Conservation (phyloP, 2,888 invertebrate species). For the Dicyrtomina minuta region DNA sequence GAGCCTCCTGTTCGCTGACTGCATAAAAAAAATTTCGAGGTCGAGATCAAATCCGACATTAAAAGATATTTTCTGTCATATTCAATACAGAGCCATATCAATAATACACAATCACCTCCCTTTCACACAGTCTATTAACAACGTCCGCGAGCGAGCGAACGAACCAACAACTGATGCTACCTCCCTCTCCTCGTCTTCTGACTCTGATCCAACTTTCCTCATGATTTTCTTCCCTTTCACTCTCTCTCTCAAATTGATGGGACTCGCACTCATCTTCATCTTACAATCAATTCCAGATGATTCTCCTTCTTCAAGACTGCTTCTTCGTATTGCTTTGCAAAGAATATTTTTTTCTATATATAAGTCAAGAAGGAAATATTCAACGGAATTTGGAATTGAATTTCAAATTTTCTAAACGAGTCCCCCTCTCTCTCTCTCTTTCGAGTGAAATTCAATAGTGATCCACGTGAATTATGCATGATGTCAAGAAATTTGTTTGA, state of each 20-base stretch:
- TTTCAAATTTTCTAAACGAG: neutral
- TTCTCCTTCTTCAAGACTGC: neutral
- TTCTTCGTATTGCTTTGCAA: neutral
- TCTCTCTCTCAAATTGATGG: too few species aligned
- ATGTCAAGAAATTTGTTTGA: too few species aligned
- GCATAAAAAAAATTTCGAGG: constrained; percentile 22
- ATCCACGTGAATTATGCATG: too few species aligned
- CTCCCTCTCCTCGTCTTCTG: neutral
- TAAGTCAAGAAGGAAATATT: too few species aligned
- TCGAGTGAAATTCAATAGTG: constrained; percentile 1
- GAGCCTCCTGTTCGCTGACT: too few species aligned
- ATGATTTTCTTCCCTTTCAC: neutral
- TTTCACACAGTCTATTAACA: constrained; percentile 24
- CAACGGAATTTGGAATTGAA: neutral
- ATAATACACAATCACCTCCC: constrained; percentile 43
- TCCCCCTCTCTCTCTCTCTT: too few species aligned
- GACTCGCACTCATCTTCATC: neutral
- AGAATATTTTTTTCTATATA: too few species aligned
- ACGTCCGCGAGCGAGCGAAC: neutral
- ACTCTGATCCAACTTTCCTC: neutral
- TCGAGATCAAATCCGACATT: constrained; percentile 44
- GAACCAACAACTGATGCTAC: neutral
- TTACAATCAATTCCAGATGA: too few species aligned
- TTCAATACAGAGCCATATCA: constrained; percentile 40
- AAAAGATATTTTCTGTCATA: constrained; percentile 46